Evolutionary conservation across 1,140 invertebrate species (phyloP), one percentile per base, ranked within the genome.

Genomic region (Zeugodacus cucurbitae): DNA sequence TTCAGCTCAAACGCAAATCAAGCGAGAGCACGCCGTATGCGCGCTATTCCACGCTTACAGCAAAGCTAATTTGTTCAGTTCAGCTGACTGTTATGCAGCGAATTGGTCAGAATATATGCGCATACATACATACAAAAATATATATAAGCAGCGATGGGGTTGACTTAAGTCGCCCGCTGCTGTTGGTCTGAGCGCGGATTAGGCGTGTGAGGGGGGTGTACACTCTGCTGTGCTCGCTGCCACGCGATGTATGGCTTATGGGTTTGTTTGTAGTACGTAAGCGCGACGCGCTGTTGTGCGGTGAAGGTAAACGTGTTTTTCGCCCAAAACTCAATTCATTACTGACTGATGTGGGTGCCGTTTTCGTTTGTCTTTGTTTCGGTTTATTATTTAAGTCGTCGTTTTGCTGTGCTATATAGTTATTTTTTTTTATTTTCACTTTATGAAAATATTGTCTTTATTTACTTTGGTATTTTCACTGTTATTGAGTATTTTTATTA

Each of bases 1-100:
- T 82, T 82, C n/a, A 54, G 41, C 74, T 82, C 41, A 22, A 54
- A 82, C 41, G 74, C 74, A 82, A 82, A 82, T 82, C 74, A 82
- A 82, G 74, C 74, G 74, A 82, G 41, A 82, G 74, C 74, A 82
- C 41, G 41, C 74, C 11, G 41, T 82, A 41, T 34, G 41, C 74
- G 74, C 74, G 41, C 44, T 26, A 48, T 74, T 74, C 67, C 34
- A 32, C 37, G 74, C 41, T 82, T 82, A 44, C 8, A 82, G 74
- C 74, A 34, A 82, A 82, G 74, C 48, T 82, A 82, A 54, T 82
- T 82, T 82, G 44, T 41, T 48, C 41, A 29, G n/a, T 82, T 82
- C 22, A 82, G 41, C 29, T 82, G 41, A 82, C 74, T 82, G 34
- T 82, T 82, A 26, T 48, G 44, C 74, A 82, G 74, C 74, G 74